phyloP scores from a whole-genome alignment of 1,140 invertebrate species.

The Drosophila sturtevanti region DNA sequence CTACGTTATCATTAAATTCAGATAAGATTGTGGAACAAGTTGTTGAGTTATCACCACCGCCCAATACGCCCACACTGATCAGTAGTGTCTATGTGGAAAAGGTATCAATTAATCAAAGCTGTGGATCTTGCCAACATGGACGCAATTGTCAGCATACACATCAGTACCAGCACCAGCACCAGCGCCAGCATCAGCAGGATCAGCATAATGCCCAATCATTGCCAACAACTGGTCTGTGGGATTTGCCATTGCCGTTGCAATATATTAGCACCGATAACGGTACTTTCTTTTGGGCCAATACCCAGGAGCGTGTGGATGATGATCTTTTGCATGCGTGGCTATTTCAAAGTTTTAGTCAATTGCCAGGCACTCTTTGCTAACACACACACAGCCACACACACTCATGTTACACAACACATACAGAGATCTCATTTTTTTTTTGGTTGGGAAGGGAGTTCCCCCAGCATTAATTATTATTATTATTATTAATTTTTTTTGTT shows the following conservation, averaged over 20 bases:
- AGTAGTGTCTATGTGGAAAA: slow-evolving; percentile 73
- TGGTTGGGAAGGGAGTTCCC: slow-evolving; percentile 24
- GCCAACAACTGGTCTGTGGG: slow-evolving; percentile 38
- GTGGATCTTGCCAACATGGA: slow-evolving; percentile 66
- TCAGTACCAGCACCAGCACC: slow-evolving; percentile 11
- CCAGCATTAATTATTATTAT: slow-evolving; percentile 35
- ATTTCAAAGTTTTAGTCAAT: slow-evolving; percentile 69
- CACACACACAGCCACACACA: neutral
- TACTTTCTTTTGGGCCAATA: slow-evolving; percentile 77
- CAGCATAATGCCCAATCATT: slow-evolving; percentile 19
- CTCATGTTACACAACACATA: slow-evolving; percentile 7
- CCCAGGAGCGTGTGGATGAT: slow-evolving; percentile 70
- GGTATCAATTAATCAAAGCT: slow-evolving; percentile 50
- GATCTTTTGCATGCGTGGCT: slow-evolving; percentile 70
- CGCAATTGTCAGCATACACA: slow-evolving; percentile 78
- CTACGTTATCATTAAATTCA: slow-evolving; percentile 36
- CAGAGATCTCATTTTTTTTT: slow-evolving; percentile 60
- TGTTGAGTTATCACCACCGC: slow-evolving; percentile 49
- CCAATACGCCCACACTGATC: slow-evolving; percentile 71
- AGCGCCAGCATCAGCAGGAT: slow-evolving; percentile 8
- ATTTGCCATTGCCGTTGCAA: slow-evolving; percentile 59
- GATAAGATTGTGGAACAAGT: slow-evolving; percentile 37
- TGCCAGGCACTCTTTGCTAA: slow-evolving; percentile 68
- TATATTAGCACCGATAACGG: slow-evolving; percentile 78
- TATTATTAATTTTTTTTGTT: slow-evolving; percentile 41